Percentiles rank a stretch among this genome's conserved stretches.
Evolutionary conservation across 1,140 invertebrate species (phyloP).

Genomic region (Anastatus disparis): DNA sequence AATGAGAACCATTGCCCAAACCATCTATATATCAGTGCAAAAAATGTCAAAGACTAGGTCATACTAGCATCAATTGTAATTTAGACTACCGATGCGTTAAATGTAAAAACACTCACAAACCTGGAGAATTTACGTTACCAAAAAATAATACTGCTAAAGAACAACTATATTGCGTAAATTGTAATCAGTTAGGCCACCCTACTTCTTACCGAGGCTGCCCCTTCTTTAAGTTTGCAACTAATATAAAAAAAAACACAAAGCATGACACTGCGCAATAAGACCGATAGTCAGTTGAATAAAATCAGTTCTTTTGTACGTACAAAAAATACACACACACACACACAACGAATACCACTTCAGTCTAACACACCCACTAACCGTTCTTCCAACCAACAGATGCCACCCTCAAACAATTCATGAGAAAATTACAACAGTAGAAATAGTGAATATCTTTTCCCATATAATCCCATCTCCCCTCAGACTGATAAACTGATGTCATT

Average conservation of each 20-base stretch:
- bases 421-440: too few species aligned
- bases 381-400: too few species aligned
- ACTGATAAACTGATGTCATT: too few species aligned
- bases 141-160: background rate
- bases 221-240: background rate
- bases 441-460: too few species aligned
- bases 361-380: too few species aligned
- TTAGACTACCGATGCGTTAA: conserved; percentile 41
- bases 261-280: background rate
- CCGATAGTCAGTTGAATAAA: background rate
- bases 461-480: too few species aligned
- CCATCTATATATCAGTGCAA: conserved; percentile 1
- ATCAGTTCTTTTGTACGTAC: background rate
- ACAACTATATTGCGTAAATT: conserved; percentile 26
- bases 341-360: too few species aligned
- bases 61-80: conserved; percentile 17
- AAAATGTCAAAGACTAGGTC: background rate
- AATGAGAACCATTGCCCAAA: too few species aligned
- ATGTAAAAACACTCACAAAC: conserved; percentile 21
- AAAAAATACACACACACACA: background rate
- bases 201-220: background rate
- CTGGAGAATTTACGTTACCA: conserved; percentile 22
- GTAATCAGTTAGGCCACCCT: background rate
- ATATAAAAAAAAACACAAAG: background rate
- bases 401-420: too few species aligned